These are phyloP conservation scores for Mus caroli DNA, from an alignment of 2,797 vertebrate species.

Conservation along the genomic window DNA sequence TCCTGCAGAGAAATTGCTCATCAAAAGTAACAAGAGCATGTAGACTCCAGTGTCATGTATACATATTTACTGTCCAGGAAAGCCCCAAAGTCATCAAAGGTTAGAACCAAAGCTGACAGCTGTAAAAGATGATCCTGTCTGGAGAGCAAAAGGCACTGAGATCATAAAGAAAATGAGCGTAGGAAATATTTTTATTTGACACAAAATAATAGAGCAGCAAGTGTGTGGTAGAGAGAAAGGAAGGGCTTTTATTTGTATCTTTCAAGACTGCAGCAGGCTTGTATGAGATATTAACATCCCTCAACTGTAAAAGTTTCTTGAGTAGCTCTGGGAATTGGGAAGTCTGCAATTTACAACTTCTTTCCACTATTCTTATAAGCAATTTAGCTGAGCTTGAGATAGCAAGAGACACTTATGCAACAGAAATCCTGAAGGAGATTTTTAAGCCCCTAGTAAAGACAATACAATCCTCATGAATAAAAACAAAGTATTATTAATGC, in stretches of 20 bases:
- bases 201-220: constrained; percentile 58
- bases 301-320: constrained; percentile 71
- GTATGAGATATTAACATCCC: constrained; percentile 76
- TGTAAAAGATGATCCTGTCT: constrained; percentile 54
- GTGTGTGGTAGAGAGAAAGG: constrained; percentile 14
- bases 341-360: constrained; percentile 74
- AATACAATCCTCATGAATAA: constrained; percentile 62
- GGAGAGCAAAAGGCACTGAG: background rate
- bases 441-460: constrained; percentile 74
- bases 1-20: constrained; percentile 59
- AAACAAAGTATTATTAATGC: constrained; percentile 73
- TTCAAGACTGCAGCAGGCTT: constrained; percentile 46
- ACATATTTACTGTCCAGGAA: constrained; percentile 65
- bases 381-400: constrained; percentile 77
- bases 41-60: constrained; percentile 55
- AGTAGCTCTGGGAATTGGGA: constrained; percentile 80
- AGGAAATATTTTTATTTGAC: constrained; percentile 72
- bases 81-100: constrained; percentile 46
- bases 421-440: constrained; percentile 71
- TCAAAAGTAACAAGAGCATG: constrained; percentile 39
- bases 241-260: constrained; percentile 60
- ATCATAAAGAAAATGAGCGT: constrained; percentile 25
- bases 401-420: constrained; percentile 77
- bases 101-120: constrained; percentile 53
- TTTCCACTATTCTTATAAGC: constrained; percentile 73